Conservation (phyloP, 2,113 vertebrate genomes). For the Pomatorhinus ruficollis region DNA sequence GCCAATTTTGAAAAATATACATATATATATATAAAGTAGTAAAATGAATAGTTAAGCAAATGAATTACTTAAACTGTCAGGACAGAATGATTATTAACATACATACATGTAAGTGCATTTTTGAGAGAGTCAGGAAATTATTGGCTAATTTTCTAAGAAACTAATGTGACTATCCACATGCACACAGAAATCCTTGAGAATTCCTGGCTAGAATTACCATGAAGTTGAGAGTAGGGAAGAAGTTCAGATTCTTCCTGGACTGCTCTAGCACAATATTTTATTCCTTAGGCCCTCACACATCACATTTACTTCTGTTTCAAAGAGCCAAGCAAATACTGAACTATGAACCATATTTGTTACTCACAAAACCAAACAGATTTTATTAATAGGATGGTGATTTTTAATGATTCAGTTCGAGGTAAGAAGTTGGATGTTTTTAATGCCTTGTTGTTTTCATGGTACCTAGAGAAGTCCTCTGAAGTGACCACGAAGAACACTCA, state of each 20-base stretch:
- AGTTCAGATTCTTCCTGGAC: neutral
- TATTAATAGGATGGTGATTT: neutral
- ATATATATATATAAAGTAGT: neutral
- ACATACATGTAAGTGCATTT: neutral
- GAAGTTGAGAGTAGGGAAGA: neutral
- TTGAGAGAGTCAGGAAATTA: constrained; percentile 6
- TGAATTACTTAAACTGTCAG: constrained; percentile 32
- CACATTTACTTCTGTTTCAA: neutral
- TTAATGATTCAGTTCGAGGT: neutral
- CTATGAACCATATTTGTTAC: neutral
- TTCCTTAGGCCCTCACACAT: neutral
- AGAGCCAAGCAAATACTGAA: neutral
- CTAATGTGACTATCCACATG: neutral
- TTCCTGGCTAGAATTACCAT: neutral
- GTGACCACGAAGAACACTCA: neutral
- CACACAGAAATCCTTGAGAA: neutral
- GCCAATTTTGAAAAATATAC: neutral
- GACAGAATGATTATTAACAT: constrained; percentile 10
- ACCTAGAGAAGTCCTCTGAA: neutral
- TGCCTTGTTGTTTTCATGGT: neutral
- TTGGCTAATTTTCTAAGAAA: neutral
- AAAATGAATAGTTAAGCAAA: constrained; percentile 54
- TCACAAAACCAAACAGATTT: neutral
- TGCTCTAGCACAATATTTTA: neutral
- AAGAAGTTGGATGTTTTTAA: neutral